Evolutionary conservation across 2,113 vertebrate species (phyloP).

Genomic region (Bungarus multicinctus): DNA sequence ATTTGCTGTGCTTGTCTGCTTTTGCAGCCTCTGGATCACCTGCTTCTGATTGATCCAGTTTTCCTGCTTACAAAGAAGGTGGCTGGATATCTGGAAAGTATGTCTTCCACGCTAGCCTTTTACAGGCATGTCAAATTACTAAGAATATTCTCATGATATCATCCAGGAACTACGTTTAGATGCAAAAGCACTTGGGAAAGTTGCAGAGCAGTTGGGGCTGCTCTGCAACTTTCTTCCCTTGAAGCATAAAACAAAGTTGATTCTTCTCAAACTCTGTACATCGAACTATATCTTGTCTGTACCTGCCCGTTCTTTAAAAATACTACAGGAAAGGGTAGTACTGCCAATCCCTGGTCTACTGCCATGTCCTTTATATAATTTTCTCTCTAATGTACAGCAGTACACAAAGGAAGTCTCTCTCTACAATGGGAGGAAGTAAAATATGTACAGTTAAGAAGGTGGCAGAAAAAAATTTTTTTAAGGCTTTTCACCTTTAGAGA

Average conservation of each 20-base stretch:
- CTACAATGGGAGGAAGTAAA: not conserved
- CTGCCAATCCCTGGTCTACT: not conserved
- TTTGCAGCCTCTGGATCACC: not conserved
- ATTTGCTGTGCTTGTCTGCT: not conserved
- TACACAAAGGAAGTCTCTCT: not conserved
- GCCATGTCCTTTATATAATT: not conserved
- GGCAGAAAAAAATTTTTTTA: not conserved
- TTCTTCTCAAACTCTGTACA: not conserved
- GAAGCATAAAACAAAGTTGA: not conserved
- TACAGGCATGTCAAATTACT: not conserved
- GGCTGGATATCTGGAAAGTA: not conserved
- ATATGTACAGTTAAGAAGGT: not conserved
- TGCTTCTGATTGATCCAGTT: not conserved
- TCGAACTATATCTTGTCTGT: not conserved
- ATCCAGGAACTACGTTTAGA: not conserved
- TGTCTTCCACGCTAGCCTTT: not conserved
- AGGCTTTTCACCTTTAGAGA: not conserved
- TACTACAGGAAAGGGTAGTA: not conserved
- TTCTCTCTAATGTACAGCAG: not conserved
- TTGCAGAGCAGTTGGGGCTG: not conserved
- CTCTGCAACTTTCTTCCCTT: not conserved
- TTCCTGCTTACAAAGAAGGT: not conserved
- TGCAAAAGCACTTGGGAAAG: not conserved
- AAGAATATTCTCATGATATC: not conserved
- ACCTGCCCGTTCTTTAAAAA: not conserved